Evolutionary conservation across 2,113 vertebrate genomes (phyloP).

Genomic region (Synodontis membranacea): DNA sequence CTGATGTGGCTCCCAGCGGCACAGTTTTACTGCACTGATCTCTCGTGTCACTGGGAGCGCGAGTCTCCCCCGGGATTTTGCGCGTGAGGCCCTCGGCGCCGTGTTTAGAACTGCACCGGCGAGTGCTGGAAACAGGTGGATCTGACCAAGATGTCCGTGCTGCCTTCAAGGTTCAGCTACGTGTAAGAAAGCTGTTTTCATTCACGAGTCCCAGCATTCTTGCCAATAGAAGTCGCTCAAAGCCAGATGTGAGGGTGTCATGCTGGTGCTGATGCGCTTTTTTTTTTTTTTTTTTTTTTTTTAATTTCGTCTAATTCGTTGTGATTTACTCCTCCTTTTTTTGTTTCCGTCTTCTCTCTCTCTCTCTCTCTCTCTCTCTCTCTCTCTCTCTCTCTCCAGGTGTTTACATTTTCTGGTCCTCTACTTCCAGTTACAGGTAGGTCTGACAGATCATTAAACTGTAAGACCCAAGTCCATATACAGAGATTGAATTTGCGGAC

Average conservation of each 20-base stretch:
- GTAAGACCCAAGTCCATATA: slow-evolving; percentile 2
- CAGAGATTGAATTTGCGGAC: not conserved
- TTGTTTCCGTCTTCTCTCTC: slow-evolving; percentile 40
- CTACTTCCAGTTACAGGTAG: slow-evolving; percentile 81
- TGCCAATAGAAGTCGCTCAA: slow-evolving; percentile 81
- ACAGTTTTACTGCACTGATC: slow-evolving; percentile 64
- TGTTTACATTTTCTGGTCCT: slow-evolving; percentile 81
- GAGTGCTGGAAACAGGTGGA: slow-evolving; percentile 78
- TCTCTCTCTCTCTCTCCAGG: slow-evolving; percentile 62
- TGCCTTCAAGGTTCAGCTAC: slow-evolving; percentile 80
- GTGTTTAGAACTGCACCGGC: slow-evolving; percentile 64
- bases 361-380: slow-evolving; percentile 47
- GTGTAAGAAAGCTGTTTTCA: slow-evolving; percentile 72
- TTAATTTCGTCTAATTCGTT: slow-evolving; percentile 65
- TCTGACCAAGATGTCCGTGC: slow-evolving; percentile 75
- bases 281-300: slow-evolving; percentile 32
- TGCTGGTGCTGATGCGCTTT: slow-evolving; percentile 65
- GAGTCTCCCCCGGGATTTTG: slow-evolving; percentile 64
- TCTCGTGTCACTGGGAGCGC: slow-evolving; percentile 69
- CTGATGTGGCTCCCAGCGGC: slow-evolving; percentile 74
- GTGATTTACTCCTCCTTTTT: slow-evolving; percentile 68
- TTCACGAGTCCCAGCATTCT: slow-evolving; percentile 66
- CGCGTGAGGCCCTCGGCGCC: slow-evolving; percentile 67
- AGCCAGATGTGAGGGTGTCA: slow-evolving; percentile 61
- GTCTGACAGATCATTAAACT: slow-evolving; percentile 46